Evolutionary conservation across 1,140 invertebrate genomes (phyloP), one percentile per base, ranked within the genome.

Genomic region (Rhizoglyphus robini): DNA sequence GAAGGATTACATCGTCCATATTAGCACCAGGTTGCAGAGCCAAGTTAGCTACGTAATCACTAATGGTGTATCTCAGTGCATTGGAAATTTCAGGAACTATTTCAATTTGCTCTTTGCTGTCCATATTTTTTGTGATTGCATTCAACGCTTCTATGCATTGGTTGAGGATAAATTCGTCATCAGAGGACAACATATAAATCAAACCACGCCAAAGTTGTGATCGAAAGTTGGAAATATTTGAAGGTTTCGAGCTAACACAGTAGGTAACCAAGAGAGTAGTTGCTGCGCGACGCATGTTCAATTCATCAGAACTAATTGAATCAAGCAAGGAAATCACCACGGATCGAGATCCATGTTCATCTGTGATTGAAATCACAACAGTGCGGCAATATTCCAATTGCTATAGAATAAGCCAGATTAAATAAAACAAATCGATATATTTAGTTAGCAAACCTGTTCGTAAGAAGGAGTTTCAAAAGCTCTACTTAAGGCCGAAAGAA

Each of bases 321-420:
- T 89, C 84, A 74, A 96, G 82, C n/a, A 96, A 77, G 67, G 89
- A 88, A 75, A 95, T 90, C 77, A 96, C 86, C 5, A 96, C 86
- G 48, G 86, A 85, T 58, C 89, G 79, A 0, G 95, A 84, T 27
- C 91, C 92, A 48, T 83, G 82, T 73, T 95, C 88, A 73, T 94
- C 88, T 0, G 82, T 81, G 4, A 94, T 86, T 0, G 94, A 92
- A 66, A 97, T 76, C 54, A 98, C 84, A 4, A 98, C 92, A 46
- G 86, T 83, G 74, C 93, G 86, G 75, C 94, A 97, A 75, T 96
- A 90, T 71, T 90, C 88, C n/a, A 94, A 74, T 76, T 95, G 82
- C 79, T 84, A 68, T 3, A 13, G 23, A 20, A 13, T 3, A 20
- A 71, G 61, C 20, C 15, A 8, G 23, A 51, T 30, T 31, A 18